These are phyloP conservation scores for Mechanitis messenoides DNA, from an alignment of 2,888 invertebrate genomes.

Conservation along the genomic window DNA sequence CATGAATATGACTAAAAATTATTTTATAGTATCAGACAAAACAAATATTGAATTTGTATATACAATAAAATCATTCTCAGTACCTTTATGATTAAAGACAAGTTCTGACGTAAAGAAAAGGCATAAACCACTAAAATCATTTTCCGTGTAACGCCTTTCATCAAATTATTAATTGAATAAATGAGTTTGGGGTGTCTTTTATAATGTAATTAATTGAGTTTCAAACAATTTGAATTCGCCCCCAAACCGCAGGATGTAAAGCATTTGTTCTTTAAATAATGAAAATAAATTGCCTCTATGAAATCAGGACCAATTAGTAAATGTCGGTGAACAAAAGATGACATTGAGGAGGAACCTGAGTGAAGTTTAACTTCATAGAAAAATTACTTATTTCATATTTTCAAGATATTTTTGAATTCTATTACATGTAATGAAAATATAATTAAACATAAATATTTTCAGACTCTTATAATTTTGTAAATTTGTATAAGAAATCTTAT, in stretches of 20 bases:
- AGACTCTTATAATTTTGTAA: no score
- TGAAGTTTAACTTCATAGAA: slow-evolving; percentile 2
- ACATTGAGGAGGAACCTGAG: slow-evolving; percentile 16
- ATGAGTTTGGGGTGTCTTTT: slow-evolving; percentile 21
- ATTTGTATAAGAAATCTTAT: background rate
- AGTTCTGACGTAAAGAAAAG: slow-evolving; percentile 3
- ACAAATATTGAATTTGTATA: background rate
- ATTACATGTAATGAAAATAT: background rate
- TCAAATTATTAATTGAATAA: slow-evolving; percentile 21
- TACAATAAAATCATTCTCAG: background rate
- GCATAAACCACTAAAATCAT: slow-evolving; percentile 10
- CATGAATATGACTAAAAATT: no score
- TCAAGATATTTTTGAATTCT: background rate
- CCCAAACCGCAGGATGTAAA: slow-evolving; percentile 19
- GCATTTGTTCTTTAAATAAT: slow-evolving; percentile 21
- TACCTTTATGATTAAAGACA: slow-evolving; percentile 1
- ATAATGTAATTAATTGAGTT: slow-evolving; percentile 26
- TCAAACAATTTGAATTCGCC: slow-evolving; percentile 21
- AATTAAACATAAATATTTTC: background rate
- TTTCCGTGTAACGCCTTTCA: slow-evolving; percentile 11
- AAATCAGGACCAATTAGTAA: slow-evolving; percentile 18
- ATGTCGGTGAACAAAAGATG: slow-evolving; percentile 14
- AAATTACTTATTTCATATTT: background rate
- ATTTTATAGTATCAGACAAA: background rate
- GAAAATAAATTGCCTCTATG: slow-evolving; percentile 20